Evolutionary conservation across 2,113 vertebrate genomes (phyloP).

Genomic region (Oryzias woworae): DNA sequence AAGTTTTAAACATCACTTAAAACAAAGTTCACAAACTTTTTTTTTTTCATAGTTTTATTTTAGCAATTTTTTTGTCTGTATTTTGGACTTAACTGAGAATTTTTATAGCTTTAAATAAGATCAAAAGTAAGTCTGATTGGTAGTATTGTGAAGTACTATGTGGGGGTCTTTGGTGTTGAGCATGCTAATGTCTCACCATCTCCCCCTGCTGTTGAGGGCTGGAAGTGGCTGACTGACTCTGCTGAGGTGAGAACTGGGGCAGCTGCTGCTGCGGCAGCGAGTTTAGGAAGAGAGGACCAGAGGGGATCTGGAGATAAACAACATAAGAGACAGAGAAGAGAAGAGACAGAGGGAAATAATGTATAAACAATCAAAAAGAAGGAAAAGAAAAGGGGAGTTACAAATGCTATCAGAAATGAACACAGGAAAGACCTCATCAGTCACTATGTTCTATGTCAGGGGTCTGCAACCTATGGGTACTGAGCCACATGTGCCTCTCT

Average conservation of each 20-base stretch:
- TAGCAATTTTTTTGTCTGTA: too few species aligned
- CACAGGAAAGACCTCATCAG: too few species aligned
- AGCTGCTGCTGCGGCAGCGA: conserved; percentile 85
- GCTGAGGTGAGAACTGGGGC: conserved; percentile 83
- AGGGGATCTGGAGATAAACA: conserved; percentile 78
- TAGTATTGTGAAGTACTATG: not conserved
- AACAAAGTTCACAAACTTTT: too few species aligned
- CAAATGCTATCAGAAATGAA: conserved; percentile 24
- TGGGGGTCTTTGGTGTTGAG: not conserved
- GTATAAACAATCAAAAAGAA: conserved; percentile 26
- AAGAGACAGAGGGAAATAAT: conserved; percentile 6
- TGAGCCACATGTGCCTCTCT: too few species aligned
- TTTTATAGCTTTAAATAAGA: too few species aligned
- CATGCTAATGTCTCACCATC: conserved; percentile 70
- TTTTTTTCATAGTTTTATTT: too few species aligned
- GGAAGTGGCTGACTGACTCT: conserved; percentile 80
- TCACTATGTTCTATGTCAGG: too few species aligned
- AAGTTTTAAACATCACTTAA: too few species aligned
- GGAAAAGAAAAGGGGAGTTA: conserved; percentile 38
- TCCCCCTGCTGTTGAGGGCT: conserved; percentile 85
- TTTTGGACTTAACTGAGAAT: too few species aligned
- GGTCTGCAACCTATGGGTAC: too few species aligned
- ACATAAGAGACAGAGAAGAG: too few species aligned
- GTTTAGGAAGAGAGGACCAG: conserved; percentile 88
- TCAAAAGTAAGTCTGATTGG: too few species aligned